phyloP scores from a whole-genome alignment of 2,888 invertebrate genomes.

The Rotaria macrura region DNA sequence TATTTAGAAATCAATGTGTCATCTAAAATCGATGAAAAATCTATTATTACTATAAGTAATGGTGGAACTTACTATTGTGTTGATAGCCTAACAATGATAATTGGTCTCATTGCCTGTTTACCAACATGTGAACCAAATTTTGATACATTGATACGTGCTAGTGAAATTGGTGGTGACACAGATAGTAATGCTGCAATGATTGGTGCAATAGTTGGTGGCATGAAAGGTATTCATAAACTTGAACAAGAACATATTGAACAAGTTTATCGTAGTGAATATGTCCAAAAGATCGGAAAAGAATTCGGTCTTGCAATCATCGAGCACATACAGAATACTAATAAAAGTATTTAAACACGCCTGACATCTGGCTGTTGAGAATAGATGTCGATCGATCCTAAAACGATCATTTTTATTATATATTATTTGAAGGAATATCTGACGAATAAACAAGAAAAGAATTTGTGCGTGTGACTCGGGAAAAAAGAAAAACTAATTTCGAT shows the following conservation, averaged over 20 bases:
- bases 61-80: not conserved
- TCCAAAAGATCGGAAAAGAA: not conserved
- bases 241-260: not conserved
- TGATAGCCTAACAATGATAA: not conserved
- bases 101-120: conserved; percentile 2
- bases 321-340: too few relatives aligned
- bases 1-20: not conserved
- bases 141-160: not conserved
- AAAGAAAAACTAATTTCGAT: not conserved
- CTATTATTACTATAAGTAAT: not conserved
- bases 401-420: not conserved
- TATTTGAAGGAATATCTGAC: not conserved
- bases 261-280: not conserved
- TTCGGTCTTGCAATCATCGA: not conserved
- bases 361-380: not conserved
- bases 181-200: not conserved
- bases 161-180: not conserved
- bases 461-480: too few relatives aligned
- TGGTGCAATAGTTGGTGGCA: not conserved
- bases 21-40: not conserved
- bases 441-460: not conserved
- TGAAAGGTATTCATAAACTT: not conserved
- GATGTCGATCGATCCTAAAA: not conserved
- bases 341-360: not conserved
- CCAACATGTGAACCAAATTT: not conserved